A percentile compares a stretch with the other conserved stretches of the same genome.
These are phyloP conservation scores for Cetoscarus ocellatus DNA, from an alignment of 2,797 vertebrate genomes.

Conservation along the genomic window DNA sequence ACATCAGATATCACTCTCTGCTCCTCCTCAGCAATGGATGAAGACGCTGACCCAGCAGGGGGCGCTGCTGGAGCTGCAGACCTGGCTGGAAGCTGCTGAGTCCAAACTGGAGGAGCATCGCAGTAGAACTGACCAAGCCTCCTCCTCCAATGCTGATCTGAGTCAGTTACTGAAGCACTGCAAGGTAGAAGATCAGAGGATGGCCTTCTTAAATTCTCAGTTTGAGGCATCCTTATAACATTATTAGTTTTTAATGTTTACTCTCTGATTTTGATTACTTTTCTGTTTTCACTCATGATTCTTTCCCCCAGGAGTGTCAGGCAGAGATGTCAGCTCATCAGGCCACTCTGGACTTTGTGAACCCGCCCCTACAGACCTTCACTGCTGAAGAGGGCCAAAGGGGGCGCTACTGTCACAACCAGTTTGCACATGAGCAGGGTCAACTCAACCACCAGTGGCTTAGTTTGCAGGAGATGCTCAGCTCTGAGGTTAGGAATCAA, in stretches of 20 bases:
- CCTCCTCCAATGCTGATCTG: constrained; percentile 63
- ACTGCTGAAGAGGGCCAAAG: constrained; percentile 80
- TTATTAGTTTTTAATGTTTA: too few relatives aligned
- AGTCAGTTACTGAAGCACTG: constrained; percentile 78
- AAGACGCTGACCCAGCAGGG: constrained; percentile 84
- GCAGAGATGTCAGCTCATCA: constrained; percentile 86
- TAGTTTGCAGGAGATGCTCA: constrained; percentile 79
- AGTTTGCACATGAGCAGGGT: constrained; percentile 90
- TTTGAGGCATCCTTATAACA: not conserved
- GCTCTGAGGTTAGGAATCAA: constrained; percentile 81
- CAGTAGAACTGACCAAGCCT: constrained; percentile 20
- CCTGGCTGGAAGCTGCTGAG: constrained; percentile 84
- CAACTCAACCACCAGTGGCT: constrained; percentile 87
- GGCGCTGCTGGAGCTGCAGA: constrained; percentile 86
- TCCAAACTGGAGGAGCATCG: constrained; percentile 56
- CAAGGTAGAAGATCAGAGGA: constrained; percentile 80
- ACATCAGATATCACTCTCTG: not conserved
- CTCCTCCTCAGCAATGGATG: constrained; percentile 85
- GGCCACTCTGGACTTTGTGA: constrained; percentile 88
- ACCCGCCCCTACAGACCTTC: constrained; percentile 85
- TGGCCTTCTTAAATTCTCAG: not conserved
- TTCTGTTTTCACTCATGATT: not conserved
- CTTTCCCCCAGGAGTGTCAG: constrained; percentile 79
- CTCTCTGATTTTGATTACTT: too few relatives aligned
- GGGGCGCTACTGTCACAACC: constrained; percentile 84